phyloP scores from a whole-genome alignment of 2,888 invertebrate genomes.

The Meta bourneti region DNA sequence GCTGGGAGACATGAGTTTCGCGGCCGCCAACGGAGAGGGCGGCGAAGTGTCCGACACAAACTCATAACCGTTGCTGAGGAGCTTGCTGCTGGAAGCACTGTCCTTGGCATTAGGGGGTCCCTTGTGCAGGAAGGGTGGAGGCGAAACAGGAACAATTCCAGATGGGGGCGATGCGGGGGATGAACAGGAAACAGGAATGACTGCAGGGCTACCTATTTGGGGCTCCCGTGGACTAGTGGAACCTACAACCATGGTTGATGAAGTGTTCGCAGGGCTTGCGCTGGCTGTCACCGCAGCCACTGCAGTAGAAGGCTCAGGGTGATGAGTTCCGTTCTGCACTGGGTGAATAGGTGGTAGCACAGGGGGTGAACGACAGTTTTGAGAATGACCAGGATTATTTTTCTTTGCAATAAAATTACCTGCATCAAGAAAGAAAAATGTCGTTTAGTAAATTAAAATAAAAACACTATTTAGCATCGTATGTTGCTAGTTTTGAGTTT shows the following conservation, averaged over 20 bases:
- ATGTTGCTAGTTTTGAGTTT: too few species aligned
- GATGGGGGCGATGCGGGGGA: constrained; percentile 70
- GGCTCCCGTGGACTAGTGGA: constrained; percentile 74
- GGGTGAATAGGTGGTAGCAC: constrained; percentile 72
- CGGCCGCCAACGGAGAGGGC: constrained; percentile 51
- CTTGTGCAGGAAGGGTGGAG: constrained; percentile 53
- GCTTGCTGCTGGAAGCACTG: constrained; percentile 71
- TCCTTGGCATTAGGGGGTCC: constrained; percentile 37
- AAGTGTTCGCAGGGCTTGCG: constrained; percentile 68
- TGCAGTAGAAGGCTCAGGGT: constrained; percentile 75
- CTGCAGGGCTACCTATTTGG: constrained; percentile 72
- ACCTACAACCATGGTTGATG: constrained; percentile 72
- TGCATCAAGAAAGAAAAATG: not conserved
- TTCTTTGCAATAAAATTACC: constrained; percentile 75
- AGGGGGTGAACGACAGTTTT: constrained; percentile 70
- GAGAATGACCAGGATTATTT: constrained; percentile 75
- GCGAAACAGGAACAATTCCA: constrained; percentile 64
- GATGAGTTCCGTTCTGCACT: constrained; percentile 72
- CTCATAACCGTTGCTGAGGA: constrained; percentile 70
- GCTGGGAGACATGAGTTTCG: constrained; percentile 61
- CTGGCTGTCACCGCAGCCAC: constrained; percentile 75
- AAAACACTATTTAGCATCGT: not conserved
- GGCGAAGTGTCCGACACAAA: constrained; percentile 71
- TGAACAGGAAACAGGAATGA: constrained; percentile 66
- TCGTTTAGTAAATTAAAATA: not conserved